phyloP scores from a whole-genome alignment of 2,888 invertebrate species.

The Ectemnius continuus region DNA sequence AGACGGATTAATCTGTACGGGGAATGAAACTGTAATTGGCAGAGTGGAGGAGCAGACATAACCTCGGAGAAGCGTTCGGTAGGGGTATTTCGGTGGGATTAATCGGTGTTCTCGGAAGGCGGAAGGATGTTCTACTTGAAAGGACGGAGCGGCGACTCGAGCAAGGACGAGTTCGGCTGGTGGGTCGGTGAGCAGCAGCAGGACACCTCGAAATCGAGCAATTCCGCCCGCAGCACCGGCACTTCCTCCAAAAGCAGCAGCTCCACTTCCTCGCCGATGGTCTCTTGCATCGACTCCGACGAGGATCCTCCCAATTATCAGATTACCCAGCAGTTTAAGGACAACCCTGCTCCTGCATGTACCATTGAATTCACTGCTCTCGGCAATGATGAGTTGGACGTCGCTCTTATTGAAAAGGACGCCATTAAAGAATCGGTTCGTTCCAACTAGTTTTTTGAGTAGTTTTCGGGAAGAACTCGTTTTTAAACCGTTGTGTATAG shows the following conservation, averaged over 20 bases:
- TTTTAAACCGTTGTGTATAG: too few species aligned
- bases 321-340: slow-evolving; percentile 44
- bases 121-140: slow-evolving; percentile 65
- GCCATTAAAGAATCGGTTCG: slow-evolving; percentile 29
- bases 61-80: not conserved
- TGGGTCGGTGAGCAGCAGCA: slow-evolving; percentile 61
- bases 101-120: not conserved
- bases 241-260: not conserved
- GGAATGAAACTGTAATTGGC: too few species aligned
- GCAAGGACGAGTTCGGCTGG: slow-evolving; percentile 71
- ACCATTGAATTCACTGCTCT: slow-evolving; percentile 59
- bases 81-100: not conserved
- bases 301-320: slow-evolving; percentile 55
- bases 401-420: slow-evolving; percentile 60
- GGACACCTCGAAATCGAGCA: slow-evolving; percentile 26
- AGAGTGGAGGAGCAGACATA: too few species aligned
- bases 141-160: slow-evolving; percentile 40
- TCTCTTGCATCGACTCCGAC: slow-evolving; percentile 57
- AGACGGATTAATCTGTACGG: too few species aligned
- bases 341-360: slow-evolving; percentile 36
- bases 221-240: not conserved
- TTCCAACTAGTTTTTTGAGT: too few species aligned
- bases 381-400: slow-evolving; percentile 49
- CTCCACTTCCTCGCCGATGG: slow-evolving; percentile 55
- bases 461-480: too few species aligned